Evolutionary conservation across 2,888 invertebrate species (phyloP).

Genomic region (Gymnocheta viridis): DNA sequence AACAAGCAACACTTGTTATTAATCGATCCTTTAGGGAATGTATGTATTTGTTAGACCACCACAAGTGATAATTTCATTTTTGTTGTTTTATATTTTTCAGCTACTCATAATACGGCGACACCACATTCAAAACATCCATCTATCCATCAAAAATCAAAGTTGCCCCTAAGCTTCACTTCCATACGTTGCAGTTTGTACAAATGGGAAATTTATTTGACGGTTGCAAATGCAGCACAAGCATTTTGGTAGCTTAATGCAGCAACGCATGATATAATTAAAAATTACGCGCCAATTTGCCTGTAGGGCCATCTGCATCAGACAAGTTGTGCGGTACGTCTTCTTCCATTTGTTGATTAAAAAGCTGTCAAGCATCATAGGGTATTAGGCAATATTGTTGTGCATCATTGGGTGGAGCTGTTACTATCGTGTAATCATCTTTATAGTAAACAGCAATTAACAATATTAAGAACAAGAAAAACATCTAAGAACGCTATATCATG

Average conservation of each 20-base stretch:
- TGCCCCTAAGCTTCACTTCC: background rate
- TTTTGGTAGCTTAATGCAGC: constrained; percentile 45
- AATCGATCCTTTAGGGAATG: no score
- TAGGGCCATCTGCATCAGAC: constrained; percentile 49
- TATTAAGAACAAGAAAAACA: background rate
- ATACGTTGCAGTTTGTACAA: background rate
- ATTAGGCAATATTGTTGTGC: constrained; percentile 34
- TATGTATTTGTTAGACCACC: no score
- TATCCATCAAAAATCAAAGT: constrained; percentile 57
- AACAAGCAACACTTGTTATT: constrained; percentile 54
- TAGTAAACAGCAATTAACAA: constrained; percentile 50
- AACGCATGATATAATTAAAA: constrained; percentile 70
- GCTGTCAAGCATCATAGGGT: constrained; percentile 41
- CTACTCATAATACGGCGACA: constrained; percentile 15
- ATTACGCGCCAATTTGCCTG: constrained; percentile 69
- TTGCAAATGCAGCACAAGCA: constrained; percentile 16
- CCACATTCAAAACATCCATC: constrained; percentile 57
- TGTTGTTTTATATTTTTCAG: constrained; percentile 30
- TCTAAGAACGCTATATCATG: background rate
- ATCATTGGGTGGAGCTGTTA: constrained; percentile 71
- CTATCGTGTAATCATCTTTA: constrained; percentile 70
- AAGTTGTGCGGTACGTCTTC: constrained; percentile 21
- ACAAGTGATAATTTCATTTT: constrained; percentile 59
- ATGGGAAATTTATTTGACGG: constrained; percentile 17
- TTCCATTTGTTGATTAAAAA: constrained; percentile 5